These are phyloP conservation scores for Dryocosmus kuriphilus DNA, from an alignment of 2,888 invertebrate genomes.

Conservation along the genomic window DNA sequence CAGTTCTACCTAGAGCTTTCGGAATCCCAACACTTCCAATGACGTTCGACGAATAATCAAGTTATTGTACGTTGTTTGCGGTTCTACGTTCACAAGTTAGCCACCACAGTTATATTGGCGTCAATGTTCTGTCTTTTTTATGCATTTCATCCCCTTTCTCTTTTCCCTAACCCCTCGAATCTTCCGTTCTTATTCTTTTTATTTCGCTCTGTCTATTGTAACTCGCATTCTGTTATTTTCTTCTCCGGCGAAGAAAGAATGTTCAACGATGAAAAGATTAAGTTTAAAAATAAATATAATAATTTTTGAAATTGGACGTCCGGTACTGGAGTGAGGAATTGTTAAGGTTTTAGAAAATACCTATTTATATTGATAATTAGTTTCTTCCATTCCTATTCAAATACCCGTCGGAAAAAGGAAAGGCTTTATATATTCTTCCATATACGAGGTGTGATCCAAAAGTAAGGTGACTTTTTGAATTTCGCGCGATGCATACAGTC, in stretches of 20 bases:
- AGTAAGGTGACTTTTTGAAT: too few species aligned
- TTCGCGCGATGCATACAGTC: too few species aligned
- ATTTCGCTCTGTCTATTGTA: slow-evolving; percentile 4
- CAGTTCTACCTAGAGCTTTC: slow-evolving; percentile 14
- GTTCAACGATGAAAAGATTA: slow-evolving; percentile 12
- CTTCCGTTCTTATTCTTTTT: background rate
- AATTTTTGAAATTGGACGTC: background rate
- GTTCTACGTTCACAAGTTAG: background rate
- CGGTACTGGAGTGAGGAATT: background rate
- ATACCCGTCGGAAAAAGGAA: background rate
- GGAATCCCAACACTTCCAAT: slow-evolving; percentile 32
- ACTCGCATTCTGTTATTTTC: slow-evolving; percentile 29
- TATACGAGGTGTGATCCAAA: too few species aligned
- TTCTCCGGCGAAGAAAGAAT: slow-evolving; percentile 17
- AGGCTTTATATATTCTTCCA: background rate
- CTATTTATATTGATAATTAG: background rate
- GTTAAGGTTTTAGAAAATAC: background rate
- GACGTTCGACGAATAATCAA: slow-evolving; percentile 35
- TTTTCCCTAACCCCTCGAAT: background rate
- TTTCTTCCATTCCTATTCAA: background rate
- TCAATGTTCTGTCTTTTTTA: slow-evolving; percentile 1
- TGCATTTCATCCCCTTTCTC: background rate
- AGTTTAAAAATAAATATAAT: background rate
- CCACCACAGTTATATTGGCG: background rate
- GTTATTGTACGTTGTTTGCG: slow-evolving; percentile 27